Conservation (phyloP, 2,797 vertebrate species). For the Leptodactylus fallax region DNA sequence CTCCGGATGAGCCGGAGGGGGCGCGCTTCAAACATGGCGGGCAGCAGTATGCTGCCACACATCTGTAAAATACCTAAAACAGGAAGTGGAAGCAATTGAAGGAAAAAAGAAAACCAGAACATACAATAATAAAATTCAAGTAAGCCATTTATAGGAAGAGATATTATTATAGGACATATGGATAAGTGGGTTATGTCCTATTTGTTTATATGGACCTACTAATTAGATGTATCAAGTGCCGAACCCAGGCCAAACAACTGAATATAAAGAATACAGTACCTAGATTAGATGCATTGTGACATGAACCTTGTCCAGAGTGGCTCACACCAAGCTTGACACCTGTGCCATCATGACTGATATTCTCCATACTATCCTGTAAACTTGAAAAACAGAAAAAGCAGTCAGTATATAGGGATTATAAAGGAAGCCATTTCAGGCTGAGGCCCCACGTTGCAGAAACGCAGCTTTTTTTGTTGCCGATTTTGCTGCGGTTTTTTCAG, state of each 20-base stretch:
- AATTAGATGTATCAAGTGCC: neutral
- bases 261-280: constrained; percentile 69
- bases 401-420: neutral
- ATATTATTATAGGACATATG: too few species aligned
- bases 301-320: constrained; percentile 76
- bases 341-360: constrained; percentile 78
- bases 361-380: constrained; percentile 88
- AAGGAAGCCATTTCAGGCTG: too few species aligned
- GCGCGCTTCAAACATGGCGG: constrained; percentile 77
- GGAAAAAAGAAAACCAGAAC: neutral
- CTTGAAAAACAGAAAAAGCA: constrained; percentile 67
- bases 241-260: neutral
- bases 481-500: too few species aligned
- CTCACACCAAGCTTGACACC: constrained; percentile 74
- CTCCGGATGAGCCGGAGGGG: constrained; percentile 83
- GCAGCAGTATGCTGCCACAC: constrained; percentile 78
- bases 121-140: neutral
- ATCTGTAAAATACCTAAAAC: constrained; percentile 79
- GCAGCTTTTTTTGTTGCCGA: too few species aligned
- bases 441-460: too few species aligned
- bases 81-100: constrained; percentile 56
- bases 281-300: constrained; percentile 78
- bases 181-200: too few species aligned
- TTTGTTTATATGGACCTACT: too few species aligned
- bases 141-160: too few species aligned